Conservation (phyloP, 2,797 vertebrate genomes). For the Steatocranus sp. region DNA sequence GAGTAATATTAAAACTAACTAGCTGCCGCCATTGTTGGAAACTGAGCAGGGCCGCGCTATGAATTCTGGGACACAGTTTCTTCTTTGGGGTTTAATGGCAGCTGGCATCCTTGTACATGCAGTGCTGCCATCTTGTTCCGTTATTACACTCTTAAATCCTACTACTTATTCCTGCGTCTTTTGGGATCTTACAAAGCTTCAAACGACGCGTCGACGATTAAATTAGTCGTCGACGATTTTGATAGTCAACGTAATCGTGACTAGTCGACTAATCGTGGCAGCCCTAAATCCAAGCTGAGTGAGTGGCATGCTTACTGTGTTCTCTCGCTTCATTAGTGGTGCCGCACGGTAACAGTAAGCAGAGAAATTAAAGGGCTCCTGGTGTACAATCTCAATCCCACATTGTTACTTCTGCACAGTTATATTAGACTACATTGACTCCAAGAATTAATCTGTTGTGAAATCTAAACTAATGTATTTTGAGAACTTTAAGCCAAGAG, state of each 20-base stretch:
- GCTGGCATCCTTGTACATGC: fast-evolving
- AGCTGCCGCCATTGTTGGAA: too few relatives aligned
- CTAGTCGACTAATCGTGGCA: fast-evolving
- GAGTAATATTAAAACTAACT: too few relatives aligned
- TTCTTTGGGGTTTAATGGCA: not conserved
- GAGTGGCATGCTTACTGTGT: not conserved
- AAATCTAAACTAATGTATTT: not conserved
- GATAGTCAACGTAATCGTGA: not conserved
- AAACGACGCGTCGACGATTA: not conserved
- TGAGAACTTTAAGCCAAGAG: not conserved
- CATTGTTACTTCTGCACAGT: not conserved
- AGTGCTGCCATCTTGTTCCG: not conserved
- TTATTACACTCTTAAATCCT: not conserved
- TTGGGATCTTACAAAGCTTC: fast-evolving
- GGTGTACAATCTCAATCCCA: not conserved
- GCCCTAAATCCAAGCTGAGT: not conserved
- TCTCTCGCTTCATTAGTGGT: not conserved
- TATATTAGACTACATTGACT: not conserved
- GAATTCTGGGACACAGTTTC: fast-evolving
- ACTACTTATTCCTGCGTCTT: fast-evolving
- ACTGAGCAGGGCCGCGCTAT: fast-evolving
- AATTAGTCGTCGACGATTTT: fast-evolving
- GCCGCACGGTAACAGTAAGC: not conserved
- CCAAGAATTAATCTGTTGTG: not conserved
- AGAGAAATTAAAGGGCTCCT: not conserved